These are phyloP conservation scores for Mythimna pallens DNA, from an alignment of 2,888 invertebrate genomes.

Conservation along the genomic window DNA sequence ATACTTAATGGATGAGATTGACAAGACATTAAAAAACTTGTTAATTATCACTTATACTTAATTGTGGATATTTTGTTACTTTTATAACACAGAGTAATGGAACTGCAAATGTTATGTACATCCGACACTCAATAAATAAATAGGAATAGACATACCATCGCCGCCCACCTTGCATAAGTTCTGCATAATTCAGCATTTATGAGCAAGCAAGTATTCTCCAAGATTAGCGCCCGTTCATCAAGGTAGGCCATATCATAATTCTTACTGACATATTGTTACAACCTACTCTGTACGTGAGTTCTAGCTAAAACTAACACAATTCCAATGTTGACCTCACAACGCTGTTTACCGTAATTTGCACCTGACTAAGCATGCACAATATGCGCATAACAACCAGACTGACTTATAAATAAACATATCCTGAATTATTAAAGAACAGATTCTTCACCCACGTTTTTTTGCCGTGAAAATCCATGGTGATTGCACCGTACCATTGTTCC, in stretches of 20 bases:
- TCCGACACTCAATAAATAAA: no score
- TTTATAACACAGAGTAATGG: no score
- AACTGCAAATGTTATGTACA: no score
- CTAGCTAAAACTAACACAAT: constrained; percentile 16
- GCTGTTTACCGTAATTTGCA: constrained; percentile 21
- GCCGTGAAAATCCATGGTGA: no score
- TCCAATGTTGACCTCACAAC: constrained; percentile 15
- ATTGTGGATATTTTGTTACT: no score
- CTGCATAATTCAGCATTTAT: neutral
- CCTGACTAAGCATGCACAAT: constrained; percentile 8
- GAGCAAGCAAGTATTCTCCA: neutral
- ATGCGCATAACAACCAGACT: constrained; percentile 28
- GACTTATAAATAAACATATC: constrained; percentile 24
- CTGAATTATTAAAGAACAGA: constrained; percentile 1
- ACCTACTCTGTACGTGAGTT: neutral
- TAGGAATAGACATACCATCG: neutral
- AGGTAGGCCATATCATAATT: neutral
- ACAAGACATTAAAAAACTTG: no score
- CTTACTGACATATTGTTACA: constrained; percentile 4
- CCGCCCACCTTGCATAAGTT: neutral
- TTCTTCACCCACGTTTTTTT: no score
- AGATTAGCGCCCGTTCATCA: neutral
- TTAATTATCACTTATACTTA: no score
- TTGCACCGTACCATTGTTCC: no score
- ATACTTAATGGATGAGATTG: no score